These are phyloP conservation scores for Australoheros facetus DNA, from an alignment of 2,797 vertebrate species.

Conservation along the genomic window DNA sequence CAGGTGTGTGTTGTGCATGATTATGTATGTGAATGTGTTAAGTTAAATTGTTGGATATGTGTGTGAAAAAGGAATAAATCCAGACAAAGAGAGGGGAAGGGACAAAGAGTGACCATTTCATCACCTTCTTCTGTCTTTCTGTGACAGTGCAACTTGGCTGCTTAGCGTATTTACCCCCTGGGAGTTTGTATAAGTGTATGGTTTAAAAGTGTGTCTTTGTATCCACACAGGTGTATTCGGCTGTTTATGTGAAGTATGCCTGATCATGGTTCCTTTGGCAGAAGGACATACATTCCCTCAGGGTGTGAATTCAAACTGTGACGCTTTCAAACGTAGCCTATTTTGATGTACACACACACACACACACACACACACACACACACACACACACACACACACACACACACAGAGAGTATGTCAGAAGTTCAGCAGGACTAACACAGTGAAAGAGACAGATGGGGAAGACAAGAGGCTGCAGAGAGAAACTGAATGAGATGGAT, in stretches of 20 bases:
- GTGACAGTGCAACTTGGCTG: constrained; percentile 16
- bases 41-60: neutral
- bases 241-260: constrained; percentile 14
- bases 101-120: constrained; percentile 40
- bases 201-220: constrained; percentile 12
- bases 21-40: neutral
- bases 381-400: neutral
- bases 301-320: constrained; percentile 41
- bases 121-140: constrained; percentile 28
- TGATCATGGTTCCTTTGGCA: constrained; percentile 30
- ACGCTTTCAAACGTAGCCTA: constrained; percentile 39
- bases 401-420: constrained; percentile 12
- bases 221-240: constrained; percentile 12
- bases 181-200: constrained; percentile 11
- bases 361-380: constrained; percentile 1
- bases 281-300: constrained; percentile 41
- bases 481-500: neutral
- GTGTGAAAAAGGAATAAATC: neutral
- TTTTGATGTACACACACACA: constrained; percentile 33
- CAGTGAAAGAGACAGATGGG: neutral
- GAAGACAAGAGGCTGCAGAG: neutral
- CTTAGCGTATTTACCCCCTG: neutral
- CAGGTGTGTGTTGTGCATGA: neutral
- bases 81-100: neutral
- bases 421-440: constrained; percentile 43